These are phyloP conservation scores for Brachycybe producta DNA, from an alignment of 2,888 invertebrate genomes.

Conservation along the genomic window DNA sequence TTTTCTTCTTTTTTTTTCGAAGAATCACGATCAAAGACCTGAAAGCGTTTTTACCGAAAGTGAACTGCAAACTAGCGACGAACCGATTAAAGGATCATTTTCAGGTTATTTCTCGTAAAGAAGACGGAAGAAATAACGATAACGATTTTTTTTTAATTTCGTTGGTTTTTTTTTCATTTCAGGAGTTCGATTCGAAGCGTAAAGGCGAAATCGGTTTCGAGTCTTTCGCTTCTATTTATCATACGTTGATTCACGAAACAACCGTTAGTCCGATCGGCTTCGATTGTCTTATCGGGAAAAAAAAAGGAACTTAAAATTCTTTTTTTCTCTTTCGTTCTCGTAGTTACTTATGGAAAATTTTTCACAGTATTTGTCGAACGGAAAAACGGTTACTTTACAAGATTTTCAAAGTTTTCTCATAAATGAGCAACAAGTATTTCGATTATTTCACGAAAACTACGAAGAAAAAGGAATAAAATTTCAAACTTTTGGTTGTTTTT, in stretches of 20 bases:
- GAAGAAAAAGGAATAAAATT: background rate
- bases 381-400: constrained; percentile 40
- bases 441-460: background rate
- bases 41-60: constrained; percentile 73
- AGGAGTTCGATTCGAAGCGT: constrained; percentile 67
- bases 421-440: constrained; percentile 23
- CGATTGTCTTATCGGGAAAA: no score
- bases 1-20: constrained; percentile 16
- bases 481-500: no score
- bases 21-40: constrained; percentile 72
- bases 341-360: constrained; percentile 39
- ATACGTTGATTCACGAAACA: constrained; percentile 66
- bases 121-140: background rate
- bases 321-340: no score
- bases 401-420: constrained; percentile 48
- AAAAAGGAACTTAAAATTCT: no score
- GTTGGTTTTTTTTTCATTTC: constrained; percentile 42
- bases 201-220: constrained; percentile 77
- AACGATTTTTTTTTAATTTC: background rate
- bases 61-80: constrained; percentile 81
- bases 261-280: constrained; percentile 47
- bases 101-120: constrained; percentile 27
- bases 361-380: constrained; percentile 22
- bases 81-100: constrained; percentile 58
- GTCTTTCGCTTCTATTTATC: constrained; percentile 71